Percentiles rank a stretch among this genome's conserved stretches.
These are phyloP conservation scores for Sander lucioperca DNA, from an alignment of 2,113 vertebrate species.

Conservation along the genomic window DNA sequence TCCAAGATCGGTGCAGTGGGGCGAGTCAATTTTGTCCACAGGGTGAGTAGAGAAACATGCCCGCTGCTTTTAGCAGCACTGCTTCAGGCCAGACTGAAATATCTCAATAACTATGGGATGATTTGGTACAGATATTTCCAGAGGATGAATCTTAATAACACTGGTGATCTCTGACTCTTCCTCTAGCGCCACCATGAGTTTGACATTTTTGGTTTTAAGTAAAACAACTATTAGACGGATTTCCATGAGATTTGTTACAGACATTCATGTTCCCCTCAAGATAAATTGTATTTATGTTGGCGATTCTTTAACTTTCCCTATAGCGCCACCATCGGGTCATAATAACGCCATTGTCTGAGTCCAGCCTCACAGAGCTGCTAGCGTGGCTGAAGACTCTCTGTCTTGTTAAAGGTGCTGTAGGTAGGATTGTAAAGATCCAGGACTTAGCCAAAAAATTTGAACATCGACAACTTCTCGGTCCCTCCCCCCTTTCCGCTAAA, in stretches of 20 bases:
- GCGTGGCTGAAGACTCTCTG: neutral
- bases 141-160: neutral
- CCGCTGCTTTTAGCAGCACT: neutral
- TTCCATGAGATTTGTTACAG: too few relatives aligned
- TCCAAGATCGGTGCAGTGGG: conserved; percentile 89
- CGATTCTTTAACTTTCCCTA: too few relatives aligned
- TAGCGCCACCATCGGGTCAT: too few relatives aligned
- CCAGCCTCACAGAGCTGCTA: neutral
- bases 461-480: too few relatives aligned
- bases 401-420: neutral
- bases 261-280: too few relatives aligned
- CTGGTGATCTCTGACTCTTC: neutral
- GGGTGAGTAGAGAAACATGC: conserved; percentile 72
- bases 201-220: too few relatives aligned
- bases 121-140: neutral
- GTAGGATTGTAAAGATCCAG: too few relatives aligned
- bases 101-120: neutral
- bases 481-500: too few relatives aligned
- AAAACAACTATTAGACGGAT: too few relatives aligned
- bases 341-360: neutral
- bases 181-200: neutral
- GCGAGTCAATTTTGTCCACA: conserved; percentile 79
- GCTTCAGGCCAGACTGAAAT: neutral
- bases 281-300: too few relatives aligned
- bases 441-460: too few relatives aligned